phyloP scores from a whole-genome alignment of 2,888 invertebrate species.

The Hemistola chrysoprasaria region DNA sequence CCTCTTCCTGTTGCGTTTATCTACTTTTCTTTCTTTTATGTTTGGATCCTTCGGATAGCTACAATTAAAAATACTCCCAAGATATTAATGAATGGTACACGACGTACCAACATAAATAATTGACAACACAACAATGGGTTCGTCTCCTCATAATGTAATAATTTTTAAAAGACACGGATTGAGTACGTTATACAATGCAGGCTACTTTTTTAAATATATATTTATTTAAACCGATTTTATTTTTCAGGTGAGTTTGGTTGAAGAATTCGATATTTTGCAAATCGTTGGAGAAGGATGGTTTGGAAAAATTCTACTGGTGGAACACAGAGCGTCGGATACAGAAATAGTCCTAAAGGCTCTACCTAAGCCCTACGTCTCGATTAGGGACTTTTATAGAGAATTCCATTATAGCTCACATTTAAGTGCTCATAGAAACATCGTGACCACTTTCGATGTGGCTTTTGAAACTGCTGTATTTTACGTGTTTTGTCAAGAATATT shows the following conservation, averaged over 20 bases:
- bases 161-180: no score
- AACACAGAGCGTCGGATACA: slow-evolving; percentile 94
- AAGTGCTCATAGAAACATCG: slow-evolving; percentile 95
- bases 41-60: no score
- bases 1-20: no score
- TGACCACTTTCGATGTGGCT: slow-evolving; percentile 97
- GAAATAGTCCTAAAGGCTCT: slow-evolving; percentile 97
- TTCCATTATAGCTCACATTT: slow-evolving; percentile 98
- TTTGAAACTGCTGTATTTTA: slow-evolving; percentile 97
- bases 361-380: slow-evolving; percentile 93
- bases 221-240: slow-evolving; percentile 14
- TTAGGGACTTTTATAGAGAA: slow-evolving; percentile 95
- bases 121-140: no score
- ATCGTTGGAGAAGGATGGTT: slow-evolving; percentile 98
- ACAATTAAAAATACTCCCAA: no score
- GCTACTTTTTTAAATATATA: no score
- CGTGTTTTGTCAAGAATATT: slow-evolving; percentile 98
- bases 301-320: slow-evolving; percentile 95
- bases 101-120: no score
- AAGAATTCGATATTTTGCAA: slow-evolving; percentile 96
- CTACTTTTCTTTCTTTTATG: no score
- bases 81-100: no score
- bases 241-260: slow-evolving; percentile 89
- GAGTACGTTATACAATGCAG: no score
- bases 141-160: no score